Evolutionary conservation across 2,888 invertebrate genomes (phyloP).

Genomic region (Ernsta delagoae): DNA sequence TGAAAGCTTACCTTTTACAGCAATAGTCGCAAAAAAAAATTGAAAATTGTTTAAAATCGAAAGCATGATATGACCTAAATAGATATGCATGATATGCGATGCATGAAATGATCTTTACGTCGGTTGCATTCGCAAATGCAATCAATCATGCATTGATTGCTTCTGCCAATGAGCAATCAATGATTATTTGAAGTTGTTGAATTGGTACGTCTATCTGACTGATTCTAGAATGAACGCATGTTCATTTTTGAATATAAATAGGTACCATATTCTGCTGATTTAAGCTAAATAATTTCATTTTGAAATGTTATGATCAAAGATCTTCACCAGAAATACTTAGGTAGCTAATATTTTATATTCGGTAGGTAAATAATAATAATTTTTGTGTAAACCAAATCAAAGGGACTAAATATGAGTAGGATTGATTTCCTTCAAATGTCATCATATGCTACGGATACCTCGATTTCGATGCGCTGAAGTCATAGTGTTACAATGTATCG

Average conservation of each 20-base stretch:
- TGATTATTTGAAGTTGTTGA: neutral
- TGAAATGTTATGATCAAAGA: too few species aligned
- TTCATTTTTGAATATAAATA: neutral
- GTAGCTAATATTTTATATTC: too few species aligned
- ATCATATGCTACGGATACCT: neutral
- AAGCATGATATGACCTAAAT: neutral
- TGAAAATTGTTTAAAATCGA: neutral
- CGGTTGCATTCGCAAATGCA: neutral
- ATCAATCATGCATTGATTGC: conserved; percentile 9
- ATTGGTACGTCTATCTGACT: neutral
- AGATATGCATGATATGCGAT: too few species aligned
- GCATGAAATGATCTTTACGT: neutral
- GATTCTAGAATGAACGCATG: neutral
- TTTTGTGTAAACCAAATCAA: too few species aligned
- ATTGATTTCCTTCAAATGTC: neutral
- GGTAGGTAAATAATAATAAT: too few species aligned
- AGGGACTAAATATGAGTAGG: too few species aligned
- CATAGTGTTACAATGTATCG: neutral
- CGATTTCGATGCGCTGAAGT: neutral
- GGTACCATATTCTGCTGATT: too few species aligned
- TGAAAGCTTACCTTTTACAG: conserved; percentile 11
- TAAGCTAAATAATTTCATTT: too few species aligned
- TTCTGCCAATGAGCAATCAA: conserved; percentile 3
- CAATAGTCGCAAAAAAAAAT: neutral
- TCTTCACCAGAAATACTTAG: too few species aligned